Percentiles rank a stretch among this genome's conserved stretches.
These are phyloP conservation scores for Amphimallon solstitiale DNA, from an alignment of 2,888 invertebrate genomes.

Conservation along the genomic window DNA sequence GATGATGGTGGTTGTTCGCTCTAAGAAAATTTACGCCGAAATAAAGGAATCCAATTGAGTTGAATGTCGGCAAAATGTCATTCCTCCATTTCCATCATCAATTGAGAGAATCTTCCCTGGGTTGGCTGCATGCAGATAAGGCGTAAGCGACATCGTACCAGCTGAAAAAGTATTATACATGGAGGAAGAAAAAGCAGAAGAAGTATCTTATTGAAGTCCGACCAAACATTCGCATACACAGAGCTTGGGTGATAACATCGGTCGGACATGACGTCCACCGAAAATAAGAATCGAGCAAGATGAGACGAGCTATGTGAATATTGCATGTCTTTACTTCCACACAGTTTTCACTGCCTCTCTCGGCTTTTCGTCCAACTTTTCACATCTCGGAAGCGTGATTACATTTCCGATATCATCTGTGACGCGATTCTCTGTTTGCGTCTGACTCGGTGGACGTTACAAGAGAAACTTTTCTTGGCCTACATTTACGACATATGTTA, in stretches of 20 bases:
- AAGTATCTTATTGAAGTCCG: conserved; percentile 24
- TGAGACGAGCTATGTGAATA: conserved; percentile 24
- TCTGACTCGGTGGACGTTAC: not conserved
- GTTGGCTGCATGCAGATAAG: conserved; percentile 22
- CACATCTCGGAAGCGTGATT: conserved; percentile 20
- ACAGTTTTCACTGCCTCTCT: not conserved
- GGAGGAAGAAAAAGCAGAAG: not conserved
- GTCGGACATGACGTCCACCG: conserved; percentile 17
- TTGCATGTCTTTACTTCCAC: conserved; percentile 25
- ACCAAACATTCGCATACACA: conserved; percentile 18
- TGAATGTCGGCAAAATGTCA: conserved; percentile 23
- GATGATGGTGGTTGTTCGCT: conserved; percentile 15
- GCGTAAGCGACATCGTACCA: conserved; percentile 17
- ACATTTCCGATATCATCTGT: conserved; percentile 25
- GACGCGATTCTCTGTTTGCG: not conserved
- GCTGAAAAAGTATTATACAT: conserved; percentile 18
- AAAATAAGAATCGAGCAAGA: conserved; percentile 11
- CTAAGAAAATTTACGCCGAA: conserved; percentile 14
- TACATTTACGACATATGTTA: too few relatives aligned
- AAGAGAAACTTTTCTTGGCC: not conserved
- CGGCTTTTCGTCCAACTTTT: conserved; percentile 14
- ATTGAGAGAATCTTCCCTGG: conserved; percentile 14
- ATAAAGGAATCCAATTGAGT: conserved; percentile 32
- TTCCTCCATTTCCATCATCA: conserved; percentile 29
- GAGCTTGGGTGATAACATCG: conserved; percentile 19